phyloP scores from a whole-genome alignment of 2,113 vertebrate genomes.

The Engystomops pustulosus region DNA sequence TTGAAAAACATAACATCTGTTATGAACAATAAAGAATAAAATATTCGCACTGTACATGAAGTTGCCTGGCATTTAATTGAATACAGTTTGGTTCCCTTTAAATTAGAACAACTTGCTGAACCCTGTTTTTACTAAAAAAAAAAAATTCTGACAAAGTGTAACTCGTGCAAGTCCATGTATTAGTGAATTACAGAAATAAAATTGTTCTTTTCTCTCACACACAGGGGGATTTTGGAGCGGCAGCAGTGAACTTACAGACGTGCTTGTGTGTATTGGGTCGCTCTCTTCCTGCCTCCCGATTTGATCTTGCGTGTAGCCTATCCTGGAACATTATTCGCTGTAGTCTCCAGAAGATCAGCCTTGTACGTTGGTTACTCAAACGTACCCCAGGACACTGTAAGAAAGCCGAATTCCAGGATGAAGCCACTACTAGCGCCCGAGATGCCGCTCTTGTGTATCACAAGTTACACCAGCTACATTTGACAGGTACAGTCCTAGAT shows the following conservation, averaged over 20 bases:
- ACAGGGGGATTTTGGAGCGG: slow-evolving; percentile 88
- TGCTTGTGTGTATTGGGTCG: slow-evolving; percentile 87
- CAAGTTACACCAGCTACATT: slow-evolving; percentile 90
- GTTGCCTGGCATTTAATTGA: too few relatives aligned
- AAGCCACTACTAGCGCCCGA: slow-evolving; percentile 87
- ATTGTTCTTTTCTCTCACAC: not conserved
- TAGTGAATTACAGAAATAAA: too few relatives aligned
- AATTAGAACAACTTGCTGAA: too few relatives aligned
- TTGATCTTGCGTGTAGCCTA: slow-evolving; percentile 91
- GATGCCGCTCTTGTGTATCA: slow-evolving; percentile 94
- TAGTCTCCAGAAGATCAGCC: slow-evolving; percentile 86
- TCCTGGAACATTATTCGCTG: slow-evolving; percentile 97
- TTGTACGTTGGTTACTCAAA: slow-evolving; percentile 91
- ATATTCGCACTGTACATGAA: too few relatives aligned
- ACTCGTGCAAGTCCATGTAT: too few relatives aligned
- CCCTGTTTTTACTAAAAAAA: too few relatives aligned
- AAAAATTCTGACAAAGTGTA: too few relatives aligned
- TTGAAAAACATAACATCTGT: too few relatives aligned
- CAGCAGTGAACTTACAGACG: slow-evolving; percentile 86
- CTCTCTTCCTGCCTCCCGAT: slow-evolving; percentile 82
- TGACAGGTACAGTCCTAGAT: slow-evolving; percentile 80
- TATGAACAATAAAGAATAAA: too few relatives aligned
- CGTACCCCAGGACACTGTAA: slow-evolving; percentile 79
- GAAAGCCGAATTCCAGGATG: slow-evolving; percentile 84
- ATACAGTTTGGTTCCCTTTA: too few relatives aligned